A percentile compares a stretch with the other conserved stretches of the same genome.
Conservation (phyloP, 35 echinoderm and acorn worm genomes). For the Apostichopus californicus region DNA sequence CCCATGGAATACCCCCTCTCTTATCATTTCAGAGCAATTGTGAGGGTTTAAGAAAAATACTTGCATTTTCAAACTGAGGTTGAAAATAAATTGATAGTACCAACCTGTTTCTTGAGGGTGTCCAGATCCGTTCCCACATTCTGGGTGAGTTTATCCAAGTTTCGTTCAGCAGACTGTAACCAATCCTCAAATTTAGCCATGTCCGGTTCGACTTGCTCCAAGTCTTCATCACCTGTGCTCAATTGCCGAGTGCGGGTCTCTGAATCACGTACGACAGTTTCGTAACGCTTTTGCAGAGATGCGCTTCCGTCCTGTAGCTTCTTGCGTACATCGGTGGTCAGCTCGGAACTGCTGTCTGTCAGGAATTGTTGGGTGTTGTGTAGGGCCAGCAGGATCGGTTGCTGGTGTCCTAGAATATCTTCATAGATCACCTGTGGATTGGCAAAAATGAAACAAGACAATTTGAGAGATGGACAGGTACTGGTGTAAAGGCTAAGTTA, state of each 20-base stretch:
- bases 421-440: conserved; percentile 73
- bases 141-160: conserved; percentile 69
- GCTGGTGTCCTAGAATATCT: conserved; percentile 92
- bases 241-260: conserved; percentile 72
- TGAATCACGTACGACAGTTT: conserved; percentile 61
- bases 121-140: conserved; percentile 68
- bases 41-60: too few relatives aligned
- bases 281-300: conserved; percentile 72
- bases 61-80: too few relatives aligned
- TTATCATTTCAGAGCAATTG: too few relatives aligned
- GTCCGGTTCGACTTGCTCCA: conserved; percentile 89
- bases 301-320: conserved; percentile 82
- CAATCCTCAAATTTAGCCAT: conserved; percentile 82
- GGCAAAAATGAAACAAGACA: not conserved
- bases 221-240: conserved; percentile 68
- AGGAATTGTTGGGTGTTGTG: conserved; percentile 90
- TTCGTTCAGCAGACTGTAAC: conserved; percentile 71
- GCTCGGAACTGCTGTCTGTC: conserved; percentile 45
- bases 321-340: conserved; percentile 75
- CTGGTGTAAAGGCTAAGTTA: too few relatives aligned
- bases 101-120: conserved; percentile 74
- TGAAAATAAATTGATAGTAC: not conserved
- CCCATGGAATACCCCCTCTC: too few relatives aligned
- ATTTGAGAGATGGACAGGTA: too few relatives aligned
- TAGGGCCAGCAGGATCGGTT: conserved; percentile 84